Base-by-base conservation (phyloP, 2,888 invertebrate genomes). In the Dicyrtomina minuta region DNA sequence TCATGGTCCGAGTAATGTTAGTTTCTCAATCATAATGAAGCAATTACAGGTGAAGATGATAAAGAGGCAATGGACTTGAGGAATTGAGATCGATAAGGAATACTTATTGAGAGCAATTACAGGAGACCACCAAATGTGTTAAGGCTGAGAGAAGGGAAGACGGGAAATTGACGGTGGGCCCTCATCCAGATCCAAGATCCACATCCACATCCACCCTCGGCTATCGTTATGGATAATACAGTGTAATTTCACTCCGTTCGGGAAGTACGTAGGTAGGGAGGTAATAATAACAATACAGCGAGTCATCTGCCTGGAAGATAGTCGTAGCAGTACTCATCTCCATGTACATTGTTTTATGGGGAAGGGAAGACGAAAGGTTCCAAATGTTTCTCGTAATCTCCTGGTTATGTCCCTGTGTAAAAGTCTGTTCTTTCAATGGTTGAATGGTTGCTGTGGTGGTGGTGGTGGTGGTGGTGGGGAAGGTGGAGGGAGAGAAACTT, bases 71-170 rank as follows among this genome's bases (percentile, higher is more conserved):
- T 26, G 68, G 71, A 53, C 39, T 44, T 27, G 56, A 61, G 27
- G 49, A 58, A 49, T 46, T 66, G 59, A 64, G 58, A 59, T 60
- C 60, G 59, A 59, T 10, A 33, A 39, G 62, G 22, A 39, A 24
- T 51, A 20, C 39, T 27, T 44, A 66, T 64, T 72, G 60, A 43
- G 70, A 67, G 58, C 72, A 68, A 70, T 72, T 68, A 72, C 53
- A 51, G n/a, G 39, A 60, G 73, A 73, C 73, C 73, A 73, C 73
- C 73, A 67, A 70, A 70, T 71, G 69, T 66, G 70, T 66, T 62
- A 51, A n/a, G 46, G 22, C 27, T 26, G 59, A 51, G 41, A 66
- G 55, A 55, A 55, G 43, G 22, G 15, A 55, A n/a, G n/a, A n/a
- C n/a, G n/a, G n/a, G 51, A 51, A 24, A 64, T 51, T 20, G 17